These are phyloP conservation scores for Zoanthus solanderi DNA, from an alignment of 92 coral and sea anemone genomes.

Conservation along the genomic window DNA sequence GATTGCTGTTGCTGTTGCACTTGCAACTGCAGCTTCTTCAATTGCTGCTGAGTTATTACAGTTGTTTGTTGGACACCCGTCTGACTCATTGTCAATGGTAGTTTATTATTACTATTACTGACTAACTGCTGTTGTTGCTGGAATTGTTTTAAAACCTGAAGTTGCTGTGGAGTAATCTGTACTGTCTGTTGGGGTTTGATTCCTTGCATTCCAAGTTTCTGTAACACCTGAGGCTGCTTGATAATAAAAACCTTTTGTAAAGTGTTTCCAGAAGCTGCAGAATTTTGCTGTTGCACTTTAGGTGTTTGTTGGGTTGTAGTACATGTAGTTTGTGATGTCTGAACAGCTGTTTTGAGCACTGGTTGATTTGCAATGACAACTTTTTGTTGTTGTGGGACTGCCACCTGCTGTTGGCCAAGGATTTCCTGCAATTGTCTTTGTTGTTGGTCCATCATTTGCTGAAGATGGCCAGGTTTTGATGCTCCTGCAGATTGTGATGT, in stretches of 20 bases:
- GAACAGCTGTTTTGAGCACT: slow-evolving; percentile 57
- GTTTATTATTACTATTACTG: slow-evolving; percentile 54
- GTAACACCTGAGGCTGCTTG: slow-evolving; percentile 86
- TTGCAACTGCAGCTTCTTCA: slow-evolving; percentile 78
- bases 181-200: slow-evolving; percentile 88
- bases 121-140: slow-evolving; percentile 68
- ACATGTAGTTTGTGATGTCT: slow-evolving; percentile 42
- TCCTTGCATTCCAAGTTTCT: slow-evolving; percentile 83
- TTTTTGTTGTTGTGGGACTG: slow-evolving; percentile 54
- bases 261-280: slow-evolving; percentile 46
- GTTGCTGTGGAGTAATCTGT: slow-evolving; percentile 91
- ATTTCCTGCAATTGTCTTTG: slow-evolving; percentile 63
- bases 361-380: slow-evolving; percentile 38
- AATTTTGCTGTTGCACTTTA: slow-evolving; percentile 72
- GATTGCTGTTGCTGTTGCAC: slow-evolving; percentile 55
- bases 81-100: slow-evolving; percentile 38
- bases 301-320: slow-evolving; percentile 54
- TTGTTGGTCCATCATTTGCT: slow-evolving; percentile 41
- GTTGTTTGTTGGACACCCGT: slow-evolving; percentile 52
- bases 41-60: slow-evolving; percentile 72
- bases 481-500: slow-evolving; percentile 17
- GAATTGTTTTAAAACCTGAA: slow-evolving; percentile 85
- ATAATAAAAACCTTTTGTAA: slow-evolving; percentile 94
- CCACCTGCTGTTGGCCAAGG: slow-evolving; percentile 57
- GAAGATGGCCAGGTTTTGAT: slow-evolving; percentile 26